phyloP scores from a whole-genome alignment of 2,888 invertebrate genomes.

The Spodoptera littoralis region DNA sequence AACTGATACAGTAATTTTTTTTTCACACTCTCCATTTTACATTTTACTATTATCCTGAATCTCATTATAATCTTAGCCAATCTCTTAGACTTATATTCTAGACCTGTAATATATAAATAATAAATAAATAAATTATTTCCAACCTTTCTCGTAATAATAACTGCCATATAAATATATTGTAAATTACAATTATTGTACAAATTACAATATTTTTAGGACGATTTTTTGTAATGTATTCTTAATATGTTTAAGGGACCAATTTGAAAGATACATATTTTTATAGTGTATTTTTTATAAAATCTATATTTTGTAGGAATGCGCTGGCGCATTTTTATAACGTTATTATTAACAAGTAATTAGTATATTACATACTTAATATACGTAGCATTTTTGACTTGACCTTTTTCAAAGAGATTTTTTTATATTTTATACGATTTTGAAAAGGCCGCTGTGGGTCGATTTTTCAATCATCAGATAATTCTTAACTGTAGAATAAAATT shows the following conservation, averaged over 20 bases:
- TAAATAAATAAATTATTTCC: slow-evolving; percentile 43
- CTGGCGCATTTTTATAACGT: slow-evolving; percentile 3
- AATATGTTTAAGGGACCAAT: slow-evolving; percentile 32
- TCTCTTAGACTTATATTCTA: slow-evolving; percentile 39
- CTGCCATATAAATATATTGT: slow-evolving; percentile 70
- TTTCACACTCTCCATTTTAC: neutral
- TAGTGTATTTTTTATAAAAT: neutral
- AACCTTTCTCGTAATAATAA: slow-evolving; percentile 38
- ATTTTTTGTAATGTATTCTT: slow-evolving; percentile 28
- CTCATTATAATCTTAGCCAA: slow-evolving; percentile 70
- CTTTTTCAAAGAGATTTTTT: too few relatives aligned
- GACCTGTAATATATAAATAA: slow-evolving; percentile 25
- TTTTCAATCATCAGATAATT: too few relatives aligned
- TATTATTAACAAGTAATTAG: neutral
- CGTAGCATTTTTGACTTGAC: too few relatives aligned
- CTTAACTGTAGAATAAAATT: too few relatives aligned
- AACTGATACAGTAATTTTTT: slow-evolving; percentile 6
- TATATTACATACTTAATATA: too few relatives aligned
- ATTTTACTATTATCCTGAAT: slow-evolving; percentile 52
- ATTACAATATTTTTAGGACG: slow-evolving; percentile 56
- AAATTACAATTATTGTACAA: slow-evolving; percentile 69
- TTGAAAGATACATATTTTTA: slow-evolving; percentile 9
- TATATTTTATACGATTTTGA: too few relatives aligned
- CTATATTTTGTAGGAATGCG: slow-evolving; percentile 9
- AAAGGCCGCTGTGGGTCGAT: too few relatives aligned